These are phyloP conservation scores for Sebastes oblongus DNA, from an alignment of 2,797 vertebrate species.

Conservation along the genomic window DNA sequence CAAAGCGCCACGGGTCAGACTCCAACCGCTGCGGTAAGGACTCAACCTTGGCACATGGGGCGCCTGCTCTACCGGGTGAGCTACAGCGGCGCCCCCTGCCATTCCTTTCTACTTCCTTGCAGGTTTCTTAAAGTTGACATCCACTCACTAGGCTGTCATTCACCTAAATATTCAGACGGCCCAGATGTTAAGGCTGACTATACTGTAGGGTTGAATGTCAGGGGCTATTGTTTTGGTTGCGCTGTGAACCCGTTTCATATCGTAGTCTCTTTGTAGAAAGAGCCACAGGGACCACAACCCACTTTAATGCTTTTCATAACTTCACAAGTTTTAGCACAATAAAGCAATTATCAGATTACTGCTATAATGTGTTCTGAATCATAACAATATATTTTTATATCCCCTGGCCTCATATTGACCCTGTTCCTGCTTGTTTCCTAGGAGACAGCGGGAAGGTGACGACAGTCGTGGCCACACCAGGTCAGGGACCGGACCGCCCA, in stretches of 20 bases:
- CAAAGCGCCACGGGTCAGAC: too few species aligned
- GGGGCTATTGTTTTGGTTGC: not conserved
- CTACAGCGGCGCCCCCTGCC: not conserved
- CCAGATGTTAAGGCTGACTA: conserved; percentile 9
- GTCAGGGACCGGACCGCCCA: conserved; percentile 89
- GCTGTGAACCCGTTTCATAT: not conserved
- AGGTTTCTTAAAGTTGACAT: conserved; percentile 42
- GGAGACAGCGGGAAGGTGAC: conserved; percentile 92
- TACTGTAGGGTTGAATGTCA: not conserved
- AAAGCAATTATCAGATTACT: not conserved
- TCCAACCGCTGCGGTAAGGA: too few species aligned
- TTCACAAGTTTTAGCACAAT: not conserved
- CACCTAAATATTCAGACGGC: conserved; percentile 54
- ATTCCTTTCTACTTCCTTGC: conserved; percentile 38
- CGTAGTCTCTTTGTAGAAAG: not conserved
- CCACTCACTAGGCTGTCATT: conserved; percentile 46
- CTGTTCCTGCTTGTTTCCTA: conserved; percentile 50
- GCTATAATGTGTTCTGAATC: not conserved
- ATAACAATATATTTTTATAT: not conserved
- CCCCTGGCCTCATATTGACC: not conserved
- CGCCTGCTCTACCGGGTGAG: too few species aligned
- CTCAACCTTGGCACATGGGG: too few species aligned
- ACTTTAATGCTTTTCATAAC: not conserved
- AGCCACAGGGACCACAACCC: not conserved
- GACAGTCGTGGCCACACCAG: conserved; percentile 91